Evolutionary conservation across 2,888 invertebrate species (phyloP), one percentile per base, ranked within the genome.

Genomic region (Cephus runcator): DNA sequence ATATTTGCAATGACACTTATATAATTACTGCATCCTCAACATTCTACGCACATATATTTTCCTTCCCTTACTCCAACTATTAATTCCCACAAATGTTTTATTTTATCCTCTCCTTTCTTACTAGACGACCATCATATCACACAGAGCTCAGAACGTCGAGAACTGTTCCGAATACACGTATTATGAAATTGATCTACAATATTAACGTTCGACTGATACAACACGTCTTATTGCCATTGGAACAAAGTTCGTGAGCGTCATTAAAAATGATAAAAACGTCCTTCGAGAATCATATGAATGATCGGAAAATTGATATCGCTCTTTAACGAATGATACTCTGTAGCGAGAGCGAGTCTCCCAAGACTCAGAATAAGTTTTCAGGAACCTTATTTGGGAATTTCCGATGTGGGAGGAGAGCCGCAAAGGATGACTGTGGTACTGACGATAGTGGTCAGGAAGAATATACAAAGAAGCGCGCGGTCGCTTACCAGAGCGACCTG

Each of bases 401-500:
- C 85, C 36, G 85, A 81, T 30, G 90, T 93, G 90, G 92, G 94
- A 84, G 93, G 96, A 85, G 93, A 95, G 88, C 92, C 95, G 92
- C 92, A 95, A 76, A 97, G 92, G 84, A 97, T 96, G 82, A 96
- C 95, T 1, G 95, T 95, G 0, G 96, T 96, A n/a, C 96, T 94
- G 82, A 96, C 94, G 75, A 95, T 93, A 12, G 96, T 97, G 77
- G 96, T 95, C 80, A 96, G 92, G 80, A 96, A 94, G 91, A 97
- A 97, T 34, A 96, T 94, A 79, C 95, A 95, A 30, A 97, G 93
- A 1, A 97, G 93, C 4, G 96, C 94, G 69, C 96, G 93, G 90
- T 98, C 98, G 80, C 97, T 94, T 23, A 98, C 97, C 76, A 97
- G 94, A 1, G 97, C 97, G 80, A 90, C 92, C 87, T 94, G 94